phyloP scores from a whole-genome alignment of 2,113 vertebrate species.

The Callopanchax toddi region DNA sequence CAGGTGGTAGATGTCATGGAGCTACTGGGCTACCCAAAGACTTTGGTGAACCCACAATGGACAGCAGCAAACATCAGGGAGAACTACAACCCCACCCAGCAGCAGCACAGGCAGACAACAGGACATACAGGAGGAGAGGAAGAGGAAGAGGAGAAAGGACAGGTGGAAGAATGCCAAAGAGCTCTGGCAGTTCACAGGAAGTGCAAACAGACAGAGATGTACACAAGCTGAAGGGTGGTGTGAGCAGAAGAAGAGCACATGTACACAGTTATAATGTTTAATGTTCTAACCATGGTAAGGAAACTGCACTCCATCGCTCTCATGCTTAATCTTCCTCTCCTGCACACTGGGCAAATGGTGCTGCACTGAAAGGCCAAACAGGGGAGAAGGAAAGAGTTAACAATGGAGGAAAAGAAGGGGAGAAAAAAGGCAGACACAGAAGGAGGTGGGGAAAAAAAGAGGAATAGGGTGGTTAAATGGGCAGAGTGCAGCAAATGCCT shows the following conservation, averaged over 20 bases:
- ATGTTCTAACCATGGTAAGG: slow-evolving; percentile 83
- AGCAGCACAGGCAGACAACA: slow-evolving; percentile 64
- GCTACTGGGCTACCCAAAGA: slow-evolving; percentile 70
- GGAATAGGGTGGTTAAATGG: slow-evolving; percentile 56
- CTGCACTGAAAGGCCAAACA: slow-evolving; percentile 84
- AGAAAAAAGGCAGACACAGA: slow-evolving; percentile 39
- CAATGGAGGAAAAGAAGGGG: slow-evolving; percentile 58
- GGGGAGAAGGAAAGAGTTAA: slow-evolving; percentile 82
- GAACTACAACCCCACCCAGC: slow-evolving; percentile 69
- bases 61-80: slow-evolving; percentile 74
- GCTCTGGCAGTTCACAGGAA: slow-evolving; percentile 43
- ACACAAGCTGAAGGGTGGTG: slow-evolving; percentile 53
- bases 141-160: slow-evolving; percentile 11
- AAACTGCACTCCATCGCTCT: slow-evolving; percentile 84
- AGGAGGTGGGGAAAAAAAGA: slow-evolving; percentile 44
- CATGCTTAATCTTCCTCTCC: slow-evolving; percentile 86
- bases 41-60: slow-evolving; percentile 64
- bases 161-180: slow-evolving; percentile 31
- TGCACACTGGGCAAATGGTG: slow-evolving; percentile 84
- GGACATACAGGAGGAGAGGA: slow-evolving; percentile 16
- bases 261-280: slow-evolving; percentile 74
- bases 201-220: slow-evolving; percentile 52
- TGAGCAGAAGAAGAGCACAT: slow-evolving; percentile 64
- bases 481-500: slow-evolving; percentile 61
- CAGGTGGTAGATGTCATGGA: slow-evolving; percentile 51